Percentiles rank a stretch among this genome's conserved stretches.
Conservation (phyloP, 2,888 invertebrate genomes). For the Pristionchus fissidentatus region DNA sequence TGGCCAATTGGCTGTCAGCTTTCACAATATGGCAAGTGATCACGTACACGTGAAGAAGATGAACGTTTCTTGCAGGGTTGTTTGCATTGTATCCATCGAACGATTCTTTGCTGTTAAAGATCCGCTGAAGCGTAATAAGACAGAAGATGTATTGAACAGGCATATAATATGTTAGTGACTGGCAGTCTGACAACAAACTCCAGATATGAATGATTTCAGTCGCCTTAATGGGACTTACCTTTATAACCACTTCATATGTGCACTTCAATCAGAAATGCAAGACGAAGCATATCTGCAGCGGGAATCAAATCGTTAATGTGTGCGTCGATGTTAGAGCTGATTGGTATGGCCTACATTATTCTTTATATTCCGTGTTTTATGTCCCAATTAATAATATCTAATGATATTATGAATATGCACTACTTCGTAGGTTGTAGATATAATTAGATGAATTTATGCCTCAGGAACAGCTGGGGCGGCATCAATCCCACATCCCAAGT, state of each 20-base stretch:
- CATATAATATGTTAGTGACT: neutral
- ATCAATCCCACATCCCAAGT: neutral
- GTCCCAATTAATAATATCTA: neutral
- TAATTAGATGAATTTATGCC: neutral
- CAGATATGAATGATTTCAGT: slow-evolving; percentile 4
- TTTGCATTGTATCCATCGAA: neutral
- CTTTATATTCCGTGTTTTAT: too few relatives aligned
- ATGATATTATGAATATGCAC: too few relatives aligned
- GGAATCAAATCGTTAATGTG: neutral
- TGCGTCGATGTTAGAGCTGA: slow-evolving; percentile 19
- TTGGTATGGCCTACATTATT: too few relatives aligned
- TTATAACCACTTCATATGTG: neutral
- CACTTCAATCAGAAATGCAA: neutral
- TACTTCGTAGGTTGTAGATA: too few relatives aligned
- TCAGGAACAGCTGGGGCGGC: neutral
- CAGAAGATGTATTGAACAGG: neutral
- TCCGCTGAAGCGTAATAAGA: neutral
- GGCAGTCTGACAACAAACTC: neutral
- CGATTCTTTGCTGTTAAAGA: neutral
- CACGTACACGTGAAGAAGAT: too few relatives aligned
- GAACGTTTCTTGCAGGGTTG: slow-evolving; percentile 10
- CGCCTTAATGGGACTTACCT: neutral
- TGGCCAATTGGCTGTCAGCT: slow-evolving; percentile 44
- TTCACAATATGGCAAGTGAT: slow-evolving; percentile 32
- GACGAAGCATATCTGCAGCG: neutral